Conservation (phyloP, 2,113 vertebrate species). For the Otolemur garnettii region DNA sequence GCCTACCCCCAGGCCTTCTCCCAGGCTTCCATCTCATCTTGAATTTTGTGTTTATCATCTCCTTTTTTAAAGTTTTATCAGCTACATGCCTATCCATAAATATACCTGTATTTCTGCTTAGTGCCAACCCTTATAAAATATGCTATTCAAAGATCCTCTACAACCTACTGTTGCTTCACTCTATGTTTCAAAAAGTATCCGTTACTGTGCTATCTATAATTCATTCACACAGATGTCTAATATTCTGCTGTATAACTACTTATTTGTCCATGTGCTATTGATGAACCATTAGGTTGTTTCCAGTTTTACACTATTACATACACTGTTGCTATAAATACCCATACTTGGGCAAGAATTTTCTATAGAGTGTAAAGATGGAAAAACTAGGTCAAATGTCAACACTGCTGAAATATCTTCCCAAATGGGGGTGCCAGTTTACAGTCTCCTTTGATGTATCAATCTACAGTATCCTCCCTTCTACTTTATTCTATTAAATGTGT, state of each 20-base stretch:
- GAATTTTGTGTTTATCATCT: neutral
- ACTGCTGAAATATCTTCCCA: neutral
- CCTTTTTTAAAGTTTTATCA: neutral
- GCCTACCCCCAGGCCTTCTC: neutral
- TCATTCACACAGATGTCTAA: neutral
- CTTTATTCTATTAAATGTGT: neutral
- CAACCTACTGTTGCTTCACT: neutral
- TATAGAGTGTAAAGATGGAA: neutral
- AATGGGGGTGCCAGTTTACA: neutral
- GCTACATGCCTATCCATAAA: neutral
- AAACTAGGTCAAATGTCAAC: neutral
- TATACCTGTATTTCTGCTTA: neutral
- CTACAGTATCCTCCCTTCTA: neutral
- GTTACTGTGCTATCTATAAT: neutral
- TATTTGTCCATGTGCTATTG: neutral
- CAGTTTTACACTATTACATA: neutral
- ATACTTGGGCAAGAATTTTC: neutral
- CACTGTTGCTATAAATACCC: neutral
- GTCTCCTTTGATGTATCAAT: neutral
- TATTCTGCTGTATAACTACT: neutral
- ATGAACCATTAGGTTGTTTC: neutral
- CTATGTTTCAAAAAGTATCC: neutral
- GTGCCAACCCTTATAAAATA: neutral
- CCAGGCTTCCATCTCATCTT: neutral
- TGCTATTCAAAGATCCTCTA: neutral